A percentile compares a stretch with the other conserved stretches of the same genome.
Evolutionary conservation across 2,888 invertebrate genomes (phyloP).

Genomic region (Orgyia antiqua): DNA sequence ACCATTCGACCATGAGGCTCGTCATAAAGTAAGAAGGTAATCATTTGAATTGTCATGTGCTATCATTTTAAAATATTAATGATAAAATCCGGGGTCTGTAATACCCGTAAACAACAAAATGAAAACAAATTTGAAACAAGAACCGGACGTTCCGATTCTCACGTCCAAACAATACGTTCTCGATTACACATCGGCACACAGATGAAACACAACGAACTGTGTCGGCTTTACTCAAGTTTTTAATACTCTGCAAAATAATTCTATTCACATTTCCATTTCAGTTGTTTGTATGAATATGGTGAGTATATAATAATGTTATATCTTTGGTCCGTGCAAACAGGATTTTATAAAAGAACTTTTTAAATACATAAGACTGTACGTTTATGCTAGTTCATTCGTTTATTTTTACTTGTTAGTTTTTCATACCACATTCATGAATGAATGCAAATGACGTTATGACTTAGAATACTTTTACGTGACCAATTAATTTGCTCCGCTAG

Average conservation of each 20-base stretch:
- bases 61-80: too few relatives aligned
- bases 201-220: slow-evolving; percentile 32
- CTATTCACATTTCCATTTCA: slow-evolving; percentile 25
- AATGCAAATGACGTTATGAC: too few relatives aligned
- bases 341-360: slow-evolving; percentile 18
- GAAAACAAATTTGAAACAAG: slow-evolving; percentile 26
- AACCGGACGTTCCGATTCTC: slow-evolving; percentile 31
- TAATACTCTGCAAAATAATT: slow-evolving; percentile 26
- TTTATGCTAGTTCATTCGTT: too few relatives aligned
- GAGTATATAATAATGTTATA: slow-evolving; percentile 26
- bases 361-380: slow-evolving; percentile 9
- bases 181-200: slow-evolving; percentile 23
- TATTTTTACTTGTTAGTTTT: too few relatives aligned
- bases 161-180: slow-evolving; percentile 28
- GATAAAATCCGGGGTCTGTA: too few relatives aligned
- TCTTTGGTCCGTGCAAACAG: slow-evolving; percentile 22
- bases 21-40: too few relatives aligned
- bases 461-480: too few relatives aligned
- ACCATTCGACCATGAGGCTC: too few relatives aligned
- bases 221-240: slow-evolving; percentile 32
- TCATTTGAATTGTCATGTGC: too few relatives aligned
- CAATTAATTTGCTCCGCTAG: too few relatives aligned
- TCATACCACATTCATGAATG: too few relatives aligned
- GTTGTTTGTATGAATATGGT: slow-evolving; percentile 26
- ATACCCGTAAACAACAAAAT: too few relatives aligned